Evolutionary conservation across 2,113 vertebrate genomes (phyloP), one percentile per base, ranked within the genome.

Genomic region (Casuarius casuarius): DNA sequence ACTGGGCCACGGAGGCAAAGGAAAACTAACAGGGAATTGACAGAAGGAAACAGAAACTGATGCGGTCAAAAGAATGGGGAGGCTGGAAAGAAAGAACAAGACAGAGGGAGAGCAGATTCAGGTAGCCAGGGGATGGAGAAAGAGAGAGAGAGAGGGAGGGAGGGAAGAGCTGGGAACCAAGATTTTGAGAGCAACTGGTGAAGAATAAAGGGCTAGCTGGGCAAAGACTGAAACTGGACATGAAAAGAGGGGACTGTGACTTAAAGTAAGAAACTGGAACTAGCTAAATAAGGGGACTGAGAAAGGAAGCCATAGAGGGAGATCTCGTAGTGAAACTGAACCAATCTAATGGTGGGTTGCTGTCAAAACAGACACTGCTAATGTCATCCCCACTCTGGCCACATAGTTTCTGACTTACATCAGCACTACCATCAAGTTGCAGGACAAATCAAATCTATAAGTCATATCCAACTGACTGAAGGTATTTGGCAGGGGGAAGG

Each of bases 401-500:
- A 66, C 1, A 3, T 18, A 18, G 12, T 58, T 73, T 16, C 48
- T 75, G n/a, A 19, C 63, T 62, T 16, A 19, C 48, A 35, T 5
- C 9, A 63, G 44, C 68, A 80, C n/a, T 56, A 23, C 16, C 3
- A 20, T 19, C 26, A 42, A 11, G 10, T 3, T 17, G n/a, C 71
- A 84, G 15, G 8, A 75, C 23, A 76, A 31, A 31, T 40, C 52
- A 88, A 31, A 59, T 33, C 56, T 10, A 20, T 29, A 59, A 33
- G 31, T 33, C 56, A 19, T 31, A 58, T 59, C 56, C 56, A 59
- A 59, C 56, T 33, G 56, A 59, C 5, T 59, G 28, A 31, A 58
- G 16, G 31, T 59, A 59, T 33, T 33, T 15, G 31, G 5, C 1
- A 15, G 13, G 4, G 12, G 21, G 8, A 3, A 6, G 19, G 5